Evolutionary conservation across 2,113 vertebrate species (phyloP).

Genomic region (Barbus barbus): DNA sequence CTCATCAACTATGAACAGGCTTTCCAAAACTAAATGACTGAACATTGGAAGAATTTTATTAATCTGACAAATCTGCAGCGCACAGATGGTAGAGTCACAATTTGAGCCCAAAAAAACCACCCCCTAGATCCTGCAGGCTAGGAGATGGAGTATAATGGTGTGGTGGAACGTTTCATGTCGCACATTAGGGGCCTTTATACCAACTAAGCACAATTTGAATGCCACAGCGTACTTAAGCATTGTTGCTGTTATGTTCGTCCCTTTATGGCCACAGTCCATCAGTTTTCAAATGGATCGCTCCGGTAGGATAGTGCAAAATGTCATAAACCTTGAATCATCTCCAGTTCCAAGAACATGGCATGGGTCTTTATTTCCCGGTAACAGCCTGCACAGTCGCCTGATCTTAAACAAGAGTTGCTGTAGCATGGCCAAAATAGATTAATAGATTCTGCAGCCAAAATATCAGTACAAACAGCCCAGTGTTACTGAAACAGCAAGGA

Average conservation of each 20-base stretch:
- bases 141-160: slow-evolving; percentile 10
- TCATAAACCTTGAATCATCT: slow-evolving; percentile 11
- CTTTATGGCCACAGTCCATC: slow-evolving; percentile 23
- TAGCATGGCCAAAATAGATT: not conserved
- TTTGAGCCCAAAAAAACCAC: slow-evolving; percentile 9
- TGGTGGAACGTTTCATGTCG: slow-evolving; percentile 1
- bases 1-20: not conserved
- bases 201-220: slow-evolving; percentile 33
- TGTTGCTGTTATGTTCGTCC: slow-evolving; percentile 33
- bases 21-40: not conserved
- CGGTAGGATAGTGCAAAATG: not conserved
- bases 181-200: slow-evolving; percentile 27
- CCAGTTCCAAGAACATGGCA: slow-evolving; percentile 5
- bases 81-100: slow-evolving; percentile 6
- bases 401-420: slow-evolving; percentile 10
- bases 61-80: not conserved
- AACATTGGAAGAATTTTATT: not conserved
- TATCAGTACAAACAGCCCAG: not conserved
- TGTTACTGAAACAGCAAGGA: not conserved
- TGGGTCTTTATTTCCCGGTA: not conserved
- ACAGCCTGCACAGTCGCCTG: not conserved
- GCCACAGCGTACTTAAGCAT: not conserved
- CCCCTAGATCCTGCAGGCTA: not conserved
- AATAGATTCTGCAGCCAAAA: not conserved
- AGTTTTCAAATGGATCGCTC: slow-evolving; percentile 26